Conservation (phyloP, 2,113 vertebrate genomes). For the Chloroceryle aenea region DNA sequence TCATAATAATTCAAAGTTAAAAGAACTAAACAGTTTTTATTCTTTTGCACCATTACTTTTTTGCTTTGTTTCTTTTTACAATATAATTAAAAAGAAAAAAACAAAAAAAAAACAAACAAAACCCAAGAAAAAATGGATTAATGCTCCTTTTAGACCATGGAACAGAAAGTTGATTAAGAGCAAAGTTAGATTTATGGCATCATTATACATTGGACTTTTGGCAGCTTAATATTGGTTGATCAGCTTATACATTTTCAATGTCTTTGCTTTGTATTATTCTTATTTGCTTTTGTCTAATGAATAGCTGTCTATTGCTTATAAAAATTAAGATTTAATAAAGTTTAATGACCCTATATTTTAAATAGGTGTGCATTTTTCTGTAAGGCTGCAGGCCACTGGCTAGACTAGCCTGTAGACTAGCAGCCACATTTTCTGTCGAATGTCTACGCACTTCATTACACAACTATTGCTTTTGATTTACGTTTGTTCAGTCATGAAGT, state of each 20-base stretch:
- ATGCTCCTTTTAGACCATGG: not conserved
- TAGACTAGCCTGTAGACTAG: not conserved
- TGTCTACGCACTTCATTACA: not conserved
- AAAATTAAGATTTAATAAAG: not conserved
- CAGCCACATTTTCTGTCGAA: not conserved
- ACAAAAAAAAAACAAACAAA: not conserved
- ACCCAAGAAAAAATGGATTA: not conserved
- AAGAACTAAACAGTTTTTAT: not conserved
- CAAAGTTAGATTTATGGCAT: not conserved
- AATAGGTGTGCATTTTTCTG: not conserved
- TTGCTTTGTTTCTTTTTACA: not conserved
- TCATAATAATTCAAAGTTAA: not conserved
- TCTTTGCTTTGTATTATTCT: not conserved
- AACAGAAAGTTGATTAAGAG: not conserved
- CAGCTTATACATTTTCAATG: not conserved
- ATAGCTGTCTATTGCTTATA: not conserved
- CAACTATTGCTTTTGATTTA: conserved; percentile 45
- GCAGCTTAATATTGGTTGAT: not conserved
- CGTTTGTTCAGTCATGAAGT: not conserved
- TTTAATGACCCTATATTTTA: not conserved
- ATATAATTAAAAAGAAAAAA: not conserved
- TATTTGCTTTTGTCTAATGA: not conserved
- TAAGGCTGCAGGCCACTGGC: not conserved
- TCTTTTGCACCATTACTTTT: not conserved
- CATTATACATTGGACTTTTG: not conserved